Evolutionary conservation across 2,888 invertebrate genomes (phyloP), one percentile per base, ranked within the genome.

Genomic region (Tachina lurida): DNA sequence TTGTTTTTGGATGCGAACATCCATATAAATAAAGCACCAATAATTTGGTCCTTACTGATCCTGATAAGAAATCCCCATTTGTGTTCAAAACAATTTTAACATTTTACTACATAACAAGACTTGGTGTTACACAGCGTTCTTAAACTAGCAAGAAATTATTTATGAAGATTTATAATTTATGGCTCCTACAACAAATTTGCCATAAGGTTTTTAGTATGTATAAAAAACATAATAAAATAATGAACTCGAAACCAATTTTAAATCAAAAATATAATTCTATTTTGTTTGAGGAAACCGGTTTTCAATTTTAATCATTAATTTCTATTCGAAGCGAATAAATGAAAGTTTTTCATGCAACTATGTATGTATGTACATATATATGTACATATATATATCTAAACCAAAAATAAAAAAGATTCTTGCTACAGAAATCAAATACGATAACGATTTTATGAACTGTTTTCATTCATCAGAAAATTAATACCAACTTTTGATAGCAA

Each of bases 281-380:
- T 13, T 52, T 5, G 31, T 63, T 54, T 56, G 2, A 31, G 8
- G 43, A 49, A 60, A 68, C 47, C 12, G 17, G 60, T 60, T 77
- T 56, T 54, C 0, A 2, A n/a, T 41, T 65, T 47, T 47, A 62
- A 41, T 52, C 3, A 43, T 19, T 62, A 10, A 45, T 58, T 47
- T 73, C 31, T 45, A 49, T 41, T 15, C 8, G n/a, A 74, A 74
- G 5, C 1, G 22, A 63, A 65, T 49, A 80, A 80, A 80, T 74
- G 73, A 80, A 80, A 80, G 80, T 80, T 74, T 67, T 39, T 52
- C 39, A 60, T 43, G 3, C 15, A 43, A 63, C 8, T 22, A 13
- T 22, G 22, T 22, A 22, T 22, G 22, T 22, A 22, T 22, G 1
- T 22, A 22, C 3, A 22, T 22, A 22, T 22, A 3, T 22, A 22